Base-by-base conservation (phyloP, 2,797 vertebrate species). In the Clarias laeviceps region DNA sequence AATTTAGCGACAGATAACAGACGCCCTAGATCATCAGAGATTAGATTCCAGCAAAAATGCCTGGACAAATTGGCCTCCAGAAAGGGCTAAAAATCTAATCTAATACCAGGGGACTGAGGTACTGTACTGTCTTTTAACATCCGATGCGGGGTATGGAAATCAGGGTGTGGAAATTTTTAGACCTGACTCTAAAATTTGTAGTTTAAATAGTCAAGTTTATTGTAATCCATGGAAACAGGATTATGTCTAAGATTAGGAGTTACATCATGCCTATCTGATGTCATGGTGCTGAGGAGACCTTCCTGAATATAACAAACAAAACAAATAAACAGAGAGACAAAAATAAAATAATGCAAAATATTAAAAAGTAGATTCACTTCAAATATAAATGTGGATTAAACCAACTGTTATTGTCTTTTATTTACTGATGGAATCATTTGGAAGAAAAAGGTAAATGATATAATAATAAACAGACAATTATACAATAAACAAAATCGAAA, bases 1-100 rank as follows among this genome's bases (percentile, higher is more conserved):
- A 73, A 87, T 82, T 85, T 82, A 80, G 69, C 82, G 64, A 81
- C 59, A 29, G 84, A 78, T 89, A 86, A 79, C 57, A 14, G 85
- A 76, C 64, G 84, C 83, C 56, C 65, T 14, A 61, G 73, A 83
- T 83, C 66, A 65, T 85, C 87, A 80, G 56, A 70, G 79, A 57
- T 27, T 84, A 82, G 82, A 79, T 85, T 89, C 34, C 45, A 68
- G 80, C 64, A 74, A 8, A n/a, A 80, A 37, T 27, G 56, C 15
- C 61, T 56, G 69, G 69, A 50, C 6, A 45, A 73, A 73, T 7
- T 54, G 40, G 34, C 45, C 45, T 50, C 45, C 45, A 50, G 45
- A 50, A 50, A 2, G 6, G 6, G 8, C 11, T 66, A 32, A 17
- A 37, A 22, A 20, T 9, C 0, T 20, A 34, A 68, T 68, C n/a